Percentiles rank a stretch among this genome's conserved stretches.
These are phyloP conservation scores for Altica lythri DNA, from an alignment of 2,888 invertebrate species.

Conservation along the genomic window DNA sequence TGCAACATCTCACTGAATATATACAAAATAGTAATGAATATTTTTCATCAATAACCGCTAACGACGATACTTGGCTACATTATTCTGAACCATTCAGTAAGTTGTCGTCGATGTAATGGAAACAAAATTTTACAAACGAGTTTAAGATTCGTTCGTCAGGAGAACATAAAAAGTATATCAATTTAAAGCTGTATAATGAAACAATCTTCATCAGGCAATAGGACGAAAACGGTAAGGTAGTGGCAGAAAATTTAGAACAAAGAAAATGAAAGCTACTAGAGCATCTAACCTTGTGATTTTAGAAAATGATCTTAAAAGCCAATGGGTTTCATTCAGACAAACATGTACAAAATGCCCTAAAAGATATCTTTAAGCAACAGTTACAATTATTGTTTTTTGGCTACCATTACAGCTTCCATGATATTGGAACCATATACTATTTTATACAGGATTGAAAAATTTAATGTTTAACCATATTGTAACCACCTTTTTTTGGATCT, in stretches of 20 bases:
- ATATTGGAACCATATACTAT: no score
- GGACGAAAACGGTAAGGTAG: neutral
- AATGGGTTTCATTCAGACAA: neutral
- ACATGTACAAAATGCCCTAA: neutral
- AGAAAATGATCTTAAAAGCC: neutral
- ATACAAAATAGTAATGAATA: neutral
- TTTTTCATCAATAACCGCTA: neutral
- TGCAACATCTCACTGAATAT: neutral
- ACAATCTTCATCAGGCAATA: no score
- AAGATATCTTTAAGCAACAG: conserved; percentile 1
- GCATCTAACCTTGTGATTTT: neutral
- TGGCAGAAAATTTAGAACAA: neutral
- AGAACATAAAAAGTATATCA: neutral
- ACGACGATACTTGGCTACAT: neutral
- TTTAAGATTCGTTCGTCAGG: neutral
- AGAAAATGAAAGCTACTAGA: neutral
- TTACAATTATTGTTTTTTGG: no score
- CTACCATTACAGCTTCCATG: no score
- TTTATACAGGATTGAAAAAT: no score
- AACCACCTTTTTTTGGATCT: no score
- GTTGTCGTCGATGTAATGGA: neutral
- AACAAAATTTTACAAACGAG: neutral
- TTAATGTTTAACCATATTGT: no score
- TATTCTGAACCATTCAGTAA: conserved; percentile 2
- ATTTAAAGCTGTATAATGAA: conserved; percentile 1